Evolutionary conservation across 1,140 invertebrate species (phyloP).

Genomic region (Panonychus citri): DNA sequence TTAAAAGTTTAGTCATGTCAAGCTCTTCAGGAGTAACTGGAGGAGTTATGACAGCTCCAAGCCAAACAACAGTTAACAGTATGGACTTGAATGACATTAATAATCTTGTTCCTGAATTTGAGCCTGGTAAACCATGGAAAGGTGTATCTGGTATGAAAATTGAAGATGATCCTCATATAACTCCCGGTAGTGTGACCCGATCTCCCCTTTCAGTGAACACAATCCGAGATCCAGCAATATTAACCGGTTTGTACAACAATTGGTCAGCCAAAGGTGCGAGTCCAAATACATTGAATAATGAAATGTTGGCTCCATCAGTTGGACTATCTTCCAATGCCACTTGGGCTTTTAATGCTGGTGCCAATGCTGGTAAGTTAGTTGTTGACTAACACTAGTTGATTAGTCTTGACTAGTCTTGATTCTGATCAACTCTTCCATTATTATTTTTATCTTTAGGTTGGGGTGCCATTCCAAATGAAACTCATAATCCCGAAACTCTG

Average conservation of each 20-base stretch:
- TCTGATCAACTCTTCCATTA: conserved; percentile 18
- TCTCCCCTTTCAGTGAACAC: conserved; percentile 42
- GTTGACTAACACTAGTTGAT: conserved; percentile 22
- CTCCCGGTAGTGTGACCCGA: conserved; percentile 74
- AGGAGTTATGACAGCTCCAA: not conserved
- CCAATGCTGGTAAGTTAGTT: conserved; percentile 19
- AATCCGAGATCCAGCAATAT: conserved; percentile 35
- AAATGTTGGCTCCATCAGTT: conserved; percentile 35
- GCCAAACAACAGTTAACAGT: not conserved
- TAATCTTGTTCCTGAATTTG: conserved; percentile 84
- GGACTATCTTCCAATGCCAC: conserved; percentile 45
- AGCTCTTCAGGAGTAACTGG: no score
- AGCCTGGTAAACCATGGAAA: conserved; percentile 94
- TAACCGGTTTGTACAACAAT: conserved; percentile 41
- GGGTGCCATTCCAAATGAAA: conserved; percentile 1
- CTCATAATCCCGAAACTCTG: not conserved
- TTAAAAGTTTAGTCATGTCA: no score
- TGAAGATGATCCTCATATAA: conserved; percentile 90
- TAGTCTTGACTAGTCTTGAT: conserved; percentile 22
- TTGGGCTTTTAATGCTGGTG: conserved; percentile 63
- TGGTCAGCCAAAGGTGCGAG: conserved; percentile 28
- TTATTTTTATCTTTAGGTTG: not conserved
- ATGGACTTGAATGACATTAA: conserved; percentile 32
- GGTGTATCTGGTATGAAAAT: conserved; percentile 69
- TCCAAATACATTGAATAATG: conserved; percentile 20